Evolutionary conservation across 2,888 invertebrate species (phyloP).

Genomic region (Drosophila stalkeri): DNA sequence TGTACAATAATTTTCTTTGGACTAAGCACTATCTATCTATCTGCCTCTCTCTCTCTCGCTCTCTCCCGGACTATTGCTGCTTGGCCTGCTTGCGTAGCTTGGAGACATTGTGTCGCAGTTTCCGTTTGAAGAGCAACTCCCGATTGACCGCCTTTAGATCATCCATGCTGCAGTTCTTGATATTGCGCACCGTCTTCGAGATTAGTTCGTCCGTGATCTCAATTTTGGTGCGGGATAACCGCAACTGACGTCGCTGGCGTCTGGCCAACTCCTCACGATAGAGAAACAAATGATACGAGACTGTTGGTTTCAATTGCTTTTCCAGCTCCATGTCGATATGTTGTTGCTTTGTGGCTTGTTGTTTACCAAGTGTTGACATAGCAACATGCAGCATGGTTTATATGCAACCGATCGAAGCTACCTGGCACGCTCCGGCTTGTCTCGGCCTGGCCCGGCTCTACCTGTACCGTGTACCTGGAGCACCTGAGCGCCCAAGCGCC

Average conservation of each 20-base stretch:
- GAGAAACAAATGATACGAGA: conserved; percentile 68
- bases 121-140: conserved; percentile 69
- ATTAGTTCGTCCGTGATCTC: conserved; percentile 74
- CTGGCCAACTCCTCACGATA: conserved; percentile 67
- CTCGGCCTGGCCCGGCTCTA: background rate
- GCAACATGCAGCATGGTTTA: conserved; percentile 22
- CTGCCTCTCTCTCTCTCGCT: background rate
- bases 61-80: background rate
- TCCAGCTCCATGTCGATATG: conserved; percentile 59
- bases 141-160: conserved; percentile 72
- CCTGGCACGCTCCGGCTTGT: background rate
- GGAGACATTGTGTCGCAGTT: conserved; percentile 56
- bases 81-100: conserved; percentile 54
- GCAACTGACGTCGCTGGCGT: conserved; percentile 63
- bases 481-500: conserved; percentile 7
- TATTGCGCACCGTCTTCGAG: conserved; percentile 62
- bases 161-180: conserved; percentile 70
- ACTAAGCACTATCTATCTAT: background rate
- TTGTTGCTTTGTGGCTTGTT: conserved; percentile 21
- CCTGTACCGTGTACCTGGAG: conserved; percentile 15
- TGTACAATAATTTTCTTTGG: conserved; percentile 2
- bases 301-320: conserved; percentile 59
- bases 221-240: conserved; percentile 63
- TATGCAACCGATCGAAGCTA: conserved; percentile 25
- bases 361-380: conserved; percentile 42